Base-by-base conservation (phyloP, 2,113 vertebrate species). In the Dasyornis broadbenti region DNA sequence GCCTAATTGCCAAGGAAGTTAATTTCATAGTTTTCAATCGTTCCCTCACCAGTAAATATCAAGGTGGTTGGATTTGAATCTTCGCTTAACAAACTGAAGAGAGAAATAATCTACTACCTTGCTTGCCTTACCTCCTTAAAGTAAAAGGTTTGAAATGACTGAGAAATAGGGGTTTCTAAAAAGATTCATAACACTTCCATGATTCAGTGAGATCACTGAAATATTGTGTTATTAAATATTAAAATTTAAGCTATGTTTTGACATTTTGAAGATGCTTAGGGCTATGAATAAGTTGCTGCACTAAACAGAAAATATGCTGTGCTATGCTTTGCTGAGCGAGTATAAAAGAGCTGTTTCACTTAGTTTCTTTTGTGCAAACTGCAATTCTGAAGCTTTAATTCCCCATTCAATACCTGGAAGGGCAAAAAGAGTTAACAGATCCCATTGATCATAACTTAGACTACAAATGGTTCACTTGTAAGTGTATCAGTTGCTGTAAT, bases 91-190 rank as follows among this genome's bases (percentile, higher is more conserved):
- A 83, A 78, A 73, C 1, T 70, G 44, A 77, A 37, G 14, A 42
- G 21, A 53, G 44, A 81, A 91, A 61, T 57, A 84, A 70, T 61
- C 31, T 8, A 33, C 81, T 56, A 37, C 5, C 12, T 76, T 52
- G 6, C 6, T 12, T 77, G 19, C 7, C n/a, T 33, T 33, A 16
- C 1, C 12, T 39, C 3, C 53, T 63, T 63, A 66, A 77, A 75
- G 66, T 66, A 75, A 82, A 81, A 82, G 6, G 8, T 49, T 66
- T 73, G 15, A 93, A 89, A 87, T 52, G 0, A 78, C 37, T 40
- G 50, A 57, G 4, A 54, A 86, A 59, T 27, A 5, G 6, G 7
- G 13, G 3, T 0, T 2, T 0, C n/a, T n/a, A n/a, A 54, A 57
- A 87, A 66, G 19, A 87, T 87, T 87, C 19, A 59, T 71, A 90